phyloP scores from a whole-genome alignment of 2,113 vertebrate genomes.

The Dendrocopos noguchii region DNA sequence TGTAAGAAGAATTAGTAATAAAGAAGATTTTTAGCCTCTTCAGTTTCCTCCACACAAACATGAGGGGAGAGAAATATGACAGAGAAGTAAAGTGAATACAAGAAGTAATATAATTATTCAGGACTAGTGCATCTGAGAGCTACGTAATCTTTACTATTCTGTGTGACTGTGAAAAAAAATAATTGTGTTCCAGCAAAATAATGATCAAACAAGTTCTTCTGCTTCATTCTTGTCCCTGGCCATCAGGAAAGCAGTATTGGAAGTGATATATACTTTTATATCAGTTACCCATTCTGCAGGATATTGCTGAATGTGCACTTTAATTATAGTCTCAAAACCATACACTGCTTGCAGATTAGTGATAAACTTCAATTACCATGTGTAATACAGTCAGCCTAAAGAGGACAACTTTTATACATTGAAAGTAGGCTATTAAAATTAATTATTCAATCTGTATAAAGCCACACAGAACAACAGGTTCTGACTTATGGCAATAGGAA shows the following conservation, averaged over 20 bases:
- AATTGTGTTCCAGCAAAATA: neutral
- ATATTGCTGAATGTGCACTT: neutral
- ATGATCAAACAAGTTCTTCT: neutral
- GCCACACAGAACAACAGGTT: neutral
- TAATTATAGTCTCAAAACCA: neutral
- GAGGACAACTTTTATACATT: neutral
- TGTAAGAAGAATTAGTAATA: neutral
- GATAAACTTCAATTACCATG: neutral
- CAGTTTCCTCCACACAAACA: neutral
- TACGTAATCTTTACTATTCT: neutral
- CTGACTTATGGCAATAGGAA: neutral
- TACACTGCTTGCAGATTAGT: neutral
- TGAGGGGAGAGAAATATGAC: neutral
- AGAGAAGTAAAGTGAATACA: neutral
- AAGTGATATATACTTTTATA: neutral
- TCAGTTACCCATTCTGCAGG: neutral
- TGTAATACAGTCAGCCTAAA: neutral
- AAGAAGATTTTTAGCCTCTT: neutral
- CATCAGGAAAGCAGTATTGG: neutral
- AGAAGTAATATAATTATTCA: neutral
- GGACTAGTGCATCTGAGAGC: neutral
- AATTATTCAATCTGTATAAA: neutral
- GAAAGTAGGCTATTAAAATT: neutral
- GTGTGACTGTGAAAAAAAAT: neutral
- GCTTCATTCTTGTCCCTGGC: neutral